Conservation (phyloP, 2,888 invertebrate species). For the Nymphalis polychloros region DNA sequence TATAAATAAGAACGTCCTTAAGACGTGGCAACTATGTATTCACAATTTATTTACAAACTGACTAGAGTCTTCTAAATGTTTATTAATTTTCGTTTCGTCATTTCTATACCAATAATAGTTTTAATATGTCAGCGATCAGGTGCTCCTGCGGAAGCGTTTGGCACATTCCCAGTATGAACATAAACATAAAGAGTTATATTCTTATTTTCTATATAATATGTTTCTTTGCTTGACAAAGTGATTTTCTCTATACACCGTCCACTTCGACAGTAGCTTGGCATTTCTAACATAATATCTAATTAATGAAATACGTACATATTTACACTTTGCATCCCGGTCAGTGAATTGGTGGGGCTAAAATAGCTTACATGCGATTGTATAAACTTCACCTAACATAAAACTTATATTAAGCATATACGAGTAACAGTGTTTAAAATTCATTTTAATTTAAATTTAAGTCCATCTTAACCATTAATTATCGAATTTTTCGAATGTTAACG, state of each 20-base stretch:
- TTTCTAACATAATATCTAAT: conserved; percentile 55
- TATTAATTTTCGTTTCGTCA: conserved; percentile 61
- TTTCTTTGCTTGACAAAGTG: conserved; percentile 53
- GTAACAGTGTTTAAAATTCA: conserved; percentile 80
- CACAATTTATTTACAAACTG: conserved; percentile 81
- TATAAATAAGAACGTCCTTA: conserved; percentile 74
- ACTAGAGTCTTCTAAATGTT: conserved; percentile 77
- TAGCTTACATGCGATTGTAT: conserved; percentile 71
- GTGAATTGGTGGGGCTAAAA: conserved; percentile 67
- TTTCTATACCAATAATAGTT: conserved; percentile 64
- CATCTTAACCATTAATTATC: conserved; percentile 69
- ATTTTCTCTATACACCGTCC: conserved; percentile 45
- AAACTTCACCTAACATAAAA: conserved; percentile 75
- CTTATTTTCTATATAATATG: conserved; percentile 30
- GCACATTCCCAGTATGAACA: conserved; percentile 75
- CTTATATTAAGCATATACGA: conserved; percentile 76
- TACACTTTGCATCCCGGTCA: conserved; percentile 55
- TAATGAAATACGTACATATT: conserved; percentile 58
- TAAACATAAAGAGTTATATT: conserved; percentile 55
- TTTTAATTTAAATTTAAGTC: conserved; percentile 68
- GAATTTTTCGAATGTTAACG: conserved; percentile 65
- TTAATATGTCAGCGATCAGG: conserved; percentile 65
- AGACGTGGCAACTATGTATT: conserved; percentile 77
- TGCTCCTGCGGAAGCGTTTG: conserved; percentile 74
- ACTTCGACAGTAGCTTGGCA: conserved; percentile 38